A percentile compares a stretch with the other conserved stretches of the same genome.
phyloP scores from a whole-genome alignment of 2,113 vertebrate genomes.

The Myodes glareolus region DNA sequence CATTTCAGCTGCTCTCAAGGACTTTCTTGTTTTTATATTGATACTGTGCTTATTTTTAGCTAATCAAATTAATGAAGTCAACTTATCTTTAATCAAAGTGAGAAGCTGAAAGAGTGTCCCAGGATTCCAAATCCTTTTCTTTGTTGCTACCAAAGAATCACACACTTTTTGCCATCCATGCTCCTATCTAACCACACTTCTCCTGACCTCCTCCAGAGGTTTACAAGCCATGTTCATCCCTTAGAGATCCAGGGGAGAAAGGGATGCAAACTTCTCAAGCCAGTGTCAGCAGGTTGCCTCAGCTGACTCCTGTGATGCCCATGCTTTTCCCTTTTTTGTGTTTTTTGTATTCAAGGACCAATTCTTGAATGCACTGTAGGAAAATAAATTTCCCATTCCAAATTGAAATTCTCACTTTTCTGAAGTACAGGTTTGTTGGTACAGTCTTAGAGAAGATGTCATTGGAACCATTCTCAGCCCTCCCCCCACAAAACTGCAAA shows the following conservation, averaged over 20 bases:
- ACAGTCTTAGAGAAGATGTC: not conserved
- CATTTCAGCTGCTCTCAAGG: not conserved
- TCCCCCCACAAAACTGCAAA: not conserved
- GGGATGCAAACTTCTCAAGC: not conserved
- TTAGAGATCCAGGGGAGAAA: not conserved
- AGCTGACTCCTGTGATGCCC: not conserved
- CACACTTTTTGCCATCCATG: not conserved
- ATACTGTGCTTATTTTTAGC: not conserved
- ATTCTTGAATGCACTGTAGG: not conserved
- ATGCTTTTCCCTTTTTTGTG: not conserved
- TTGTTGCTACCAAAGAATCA: not conserved
- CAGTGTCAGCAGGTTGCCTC: not conserved
- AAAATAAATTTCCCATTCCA: not conserved
- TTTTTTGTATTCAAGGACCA: not conserved
- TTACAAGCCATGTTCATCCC: not conserved
- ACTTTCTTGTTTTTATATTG: constrained; percentile 27
- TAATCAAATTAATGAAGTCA: not conserved
- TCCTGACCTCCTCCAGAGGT: not conserved
- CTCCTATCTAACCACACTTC: not conserved
- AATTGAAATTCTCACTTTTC: not conserved
- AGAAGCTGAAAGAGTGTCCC: not conserved
- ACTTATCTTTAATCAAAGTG: not conserved
- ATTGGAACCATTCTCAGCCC: not conserved
- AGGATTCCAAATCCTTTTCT: not conserved
- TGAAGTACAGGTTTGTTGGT: not conserved